These are phyloP conservation scores for Chironomus tepperi DNA, from an alignment of 1,140 invertebrate species.

Conservation along the genomic window DNA sequence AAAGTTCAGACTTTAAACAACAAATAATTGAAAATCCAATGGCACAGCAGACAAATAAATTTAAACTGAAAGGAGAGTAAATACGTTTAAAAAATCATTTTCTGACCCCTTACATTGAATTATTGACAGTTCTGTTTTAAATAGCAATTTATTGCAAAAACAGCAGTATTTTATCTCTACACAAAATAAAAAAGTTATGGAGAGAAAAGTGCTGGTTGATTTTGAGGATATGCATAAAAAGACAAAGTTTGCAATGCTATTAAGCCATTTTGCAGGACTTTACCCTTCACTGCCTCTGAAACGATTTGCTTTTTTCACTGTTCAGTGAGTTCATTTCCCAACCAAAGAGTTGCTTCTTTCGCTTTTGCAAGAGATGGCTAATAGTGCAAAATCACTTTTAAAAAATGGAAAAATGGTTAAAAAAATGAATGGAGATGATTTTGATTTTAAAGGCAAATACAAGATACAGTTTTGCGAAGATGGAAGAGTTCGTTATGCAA, in stretches of 20 bases:
- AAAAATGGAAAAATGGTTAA: neutral
- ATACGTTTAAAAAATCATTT: no score
- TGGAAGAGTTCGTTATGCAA: conserved; percentile 1
- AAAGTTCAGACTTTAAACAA: no score
- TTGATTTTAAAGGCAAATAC: neutral
- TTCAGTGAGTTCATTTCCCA: conserved; percentile 16
- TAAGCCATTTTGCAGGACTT: conserved; percentile 8
- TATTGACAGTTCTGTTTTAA: no score
- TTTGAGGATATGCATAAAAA: neutral
- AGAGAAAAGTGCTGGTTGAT: neutral
- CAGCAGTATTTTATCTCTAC: no score
- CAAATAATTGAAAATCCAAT: no score
- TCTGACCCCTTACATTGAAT: no score
- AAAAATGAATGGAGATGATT: neutral
- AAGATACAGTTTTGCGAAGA: neutral
- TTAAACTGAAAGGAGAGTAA: no score
- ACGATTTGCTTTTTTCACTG: neutral
- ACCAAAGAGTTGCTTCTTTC: neutral
- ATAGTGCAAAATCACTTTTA: neutral
- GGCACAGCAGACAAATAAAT: no score
- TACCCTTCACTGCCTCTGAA: conserved; percentile 11
- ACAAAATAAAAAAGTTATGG: no score
- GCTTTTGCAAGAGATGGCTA: neutral
- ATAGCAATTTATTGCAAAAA: no score
- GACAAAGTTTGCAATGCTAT: neutral